phyloP scores from a whole-genome alignment of 2,797 vertebrate genomes.

The Uromys caudimaculatus region DNA sequence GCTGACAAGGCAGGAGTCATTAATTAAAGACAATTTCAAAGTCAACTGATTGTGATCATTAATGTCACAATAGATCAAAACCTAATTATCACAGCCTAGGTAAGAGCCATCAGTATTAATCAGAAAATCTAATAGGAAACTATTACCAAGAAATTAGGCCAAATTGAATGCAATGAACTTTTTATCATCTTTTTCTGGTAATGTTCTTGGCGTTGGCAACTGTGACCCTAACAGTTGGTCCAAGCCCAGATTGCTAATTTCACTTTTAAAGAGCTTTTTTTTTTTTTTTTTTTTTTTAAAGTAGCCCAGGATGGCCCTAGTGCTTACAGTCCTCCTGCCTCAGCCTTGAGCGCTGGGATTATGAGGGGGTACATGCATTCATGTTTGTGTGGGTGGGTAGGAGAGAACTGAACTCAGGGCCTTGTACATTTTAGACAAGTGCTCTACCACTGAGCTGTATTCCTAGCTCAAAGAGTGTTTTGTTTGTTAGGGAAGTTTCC shows the following conservation, averaged over 20 bases:
- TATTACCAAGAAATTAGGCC: conserved; percentile 83
- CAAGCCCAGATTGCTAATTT: conserved; percentile 36
- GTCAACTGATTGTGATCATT: conserved; percentile 84
- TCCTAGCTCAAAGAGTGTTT: not conserved
- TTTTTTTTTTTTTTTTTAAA: not conserved
- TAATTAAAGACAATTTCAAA: conserved; percentile 83
- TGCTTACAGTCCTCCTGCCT: not conserved
- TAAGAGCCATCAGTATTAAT: conserved; percentile 84
- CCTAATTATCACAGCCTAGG: conserved; percentile 83
- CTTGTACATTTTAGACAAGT: not conserved
- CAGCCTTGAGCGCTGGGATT: not conserved
- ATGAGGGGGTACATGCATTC: not conserved
- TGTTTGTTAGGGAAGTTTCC: not conserved
- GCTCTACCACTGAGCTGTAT: not conserved
- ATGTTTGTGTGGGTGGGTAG: not conserved
- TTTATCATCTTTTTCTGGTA: conserved; percentile 58
- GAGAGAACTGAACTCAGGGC: not conserved
- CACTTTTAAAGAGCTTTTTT: not conserved
- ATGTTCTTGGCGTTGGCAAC: conserved; percentile 65
- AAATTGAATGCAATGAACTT: conserved; percentile 83
- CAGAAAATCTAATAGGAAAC: conserved; percentile 84
- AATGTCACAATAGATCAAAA: conserved; percentile 86
- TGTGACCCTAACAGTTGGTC: conserved; percentile 68
- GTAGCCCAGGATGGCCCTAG: not conserved
- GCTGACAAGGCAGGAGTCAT: conserved; percentile 73